Evolutionary conservation across 2,113 vertebrate species (phyloP).

Genomic region (Chloebia gouldiae): DNA sequence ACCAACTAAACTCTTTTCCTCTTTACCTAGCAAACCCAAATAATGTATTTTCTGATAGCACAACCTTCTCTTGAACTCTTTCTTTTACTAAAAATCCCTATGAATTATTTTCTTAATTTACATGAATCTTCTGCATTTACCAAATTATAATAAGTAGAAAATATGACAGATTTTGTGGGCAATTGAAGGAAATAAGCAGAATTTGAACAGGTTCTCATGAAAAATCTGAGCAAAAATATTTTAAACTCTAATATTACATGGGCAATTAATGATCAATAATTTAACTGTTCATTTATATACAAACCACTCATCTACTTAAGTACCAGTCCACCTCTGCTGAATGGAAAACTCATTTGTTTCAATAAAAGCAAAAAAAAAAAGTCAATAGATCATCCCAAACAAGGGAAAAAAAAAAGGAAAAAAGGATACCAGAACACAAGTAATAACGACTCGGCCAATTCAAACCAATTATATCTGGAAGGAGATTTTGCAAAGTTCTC

Average conservation of each 20-base stretch:
- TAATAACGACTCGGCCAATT: background rate
- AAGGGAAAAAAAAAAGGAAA: background rate
- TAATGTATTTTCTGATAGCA: background rate
- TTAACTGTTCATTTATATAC: background rate
- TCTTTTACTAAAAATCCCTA: background rate
- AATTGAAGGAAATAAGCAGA: background rate
- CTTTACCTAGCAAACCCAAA: background rate
- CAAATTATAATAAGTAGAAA: background rate
- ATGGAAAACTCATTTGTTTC: background rate
- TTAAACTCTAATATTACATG: background rate
- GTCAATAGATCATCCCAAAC: background rate
- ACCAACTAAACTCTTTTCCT: background rate
- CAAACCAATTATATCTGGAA: background rate
- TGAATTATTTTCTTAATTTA: background rate
- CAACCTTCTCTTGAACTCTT: background rate
- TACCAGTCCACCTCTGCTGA: background rate
- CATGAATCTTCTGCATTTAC: background rate
- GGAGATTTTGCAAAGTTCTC: background rate
- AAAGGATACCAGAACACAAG: accelerated
- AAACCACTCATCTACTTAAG: background rate
- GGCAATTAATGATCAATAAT: background rate
- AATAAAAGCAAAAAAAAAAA: background rate
- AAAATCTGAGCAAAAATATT: background rate
- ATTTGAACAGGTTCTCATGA: background rate
- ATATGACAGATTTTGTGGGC: background rate